Evolutionary conservation across 2,113 vertebrate genomes (phyloP).

Genomic region (Sardina pilchardus): DNA sequence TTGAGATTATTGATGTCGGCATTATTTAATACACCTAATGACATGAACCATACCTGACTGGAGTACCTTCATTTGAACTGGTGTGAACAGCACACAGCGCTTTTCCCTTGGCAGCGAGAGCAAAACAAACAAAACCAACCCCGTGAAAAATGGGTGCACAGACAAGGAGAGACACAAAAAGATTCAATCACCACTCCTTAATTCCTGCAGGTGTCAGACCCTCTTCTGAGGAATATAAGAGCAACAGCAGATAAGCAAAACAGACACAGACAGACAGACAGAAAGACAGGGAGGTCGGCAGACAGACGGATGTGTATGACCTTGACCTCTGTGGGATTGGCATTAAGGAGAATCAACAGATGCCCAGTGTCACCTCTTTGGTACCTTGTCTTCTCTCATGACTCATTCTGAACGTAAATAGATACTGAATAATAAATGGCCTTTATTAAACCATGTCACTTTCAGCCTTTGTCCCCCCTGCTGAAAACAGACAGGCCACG

Average conservation of each 20-base stretch:
- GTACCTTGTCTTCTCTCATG: slow-evolving; percentile 1
- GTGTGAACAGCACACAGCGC: not conserved
- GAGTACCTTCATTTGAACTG: not conserved
- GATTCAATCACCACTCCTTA: not conserved
- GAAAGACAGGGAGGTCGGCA: not conserved
- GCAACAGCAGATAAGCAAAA: not conserved
- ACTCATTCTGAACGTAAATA: slow-evolving; percentile 37
- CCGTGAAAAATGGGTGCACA: too few relatives aligned
- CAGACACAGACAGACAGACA: not conserved
- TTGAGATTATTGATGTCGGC: not conserved
- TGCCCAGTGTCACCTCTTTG: not conserved
- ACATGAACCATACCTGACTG: not conserved
- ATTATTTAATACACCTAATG: not conserved
- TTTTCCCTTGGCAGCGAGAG: not conserved
- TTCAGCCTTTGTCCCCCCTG: not conserved
- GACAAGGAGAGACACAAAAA: not conserved
- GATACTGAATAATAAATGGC: slow-evolving; percentile 36
- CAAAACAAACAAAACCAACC: not conserved
- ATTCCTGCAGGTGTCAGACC: not conserved
- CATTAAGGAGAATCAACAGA: not conserved
- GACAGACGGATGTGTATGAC: not conserved
- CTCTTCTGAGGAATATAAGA: not conserved
- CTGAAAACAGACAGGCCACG: not conserved
- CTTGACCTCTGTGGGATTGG: not conserved
- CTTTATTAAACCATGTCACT: slow-evolving; percentile 19